These are phyloP conservation scores for Stenoptilia bipunctidactyla DNA, from an alignment of 2,888 invertebrate genomes.

Conservation along the genomic window DNA sequence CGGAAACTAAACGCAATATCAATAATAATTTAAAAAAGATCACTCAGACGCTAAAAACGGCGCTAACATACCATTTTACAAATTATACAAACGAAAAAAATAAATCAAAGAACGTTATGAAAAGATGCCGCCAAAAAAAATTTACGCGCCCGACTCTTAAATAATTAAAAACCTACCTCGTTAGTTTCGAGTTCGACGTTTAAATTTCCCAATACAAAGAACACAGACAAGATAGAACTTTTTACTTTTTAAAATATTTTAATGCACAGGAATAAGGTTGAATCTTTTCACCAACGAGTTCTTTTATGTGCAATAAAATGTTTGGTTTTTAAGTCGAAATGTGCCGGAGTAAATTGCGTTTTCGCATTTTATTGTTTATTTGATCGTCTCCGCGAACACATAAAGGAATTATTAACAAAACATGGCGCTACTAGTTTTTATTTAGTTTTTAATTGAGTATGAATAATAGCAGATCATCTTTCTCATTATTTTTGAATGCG, in stretches of 20 bases:
- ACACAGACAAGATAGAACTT: conserved; percentile 8
- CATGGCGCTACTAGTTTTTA: conserved; percentile 14
- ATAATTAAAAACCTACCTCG: conserved; percentile 64
- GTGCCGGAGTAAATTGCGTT: conserved; percentile 42
- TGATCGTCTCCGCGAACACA: conserved; percentile 29
- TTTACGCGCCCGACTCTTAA: conserved; percentile 53
- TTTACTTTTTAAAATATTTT: conserved; percentile 13
- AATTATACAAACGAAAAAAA: conserved; percentile 55
- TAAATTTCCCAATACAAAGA: conserved; percentile 22
- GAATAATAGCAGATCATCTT: too few relatives aligned
- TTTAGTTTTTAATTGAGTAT: conserved; percentile 1
- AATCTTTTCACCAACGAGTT: conserved; percentile 10
- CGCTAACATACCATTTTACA: conserved; percentile 66
- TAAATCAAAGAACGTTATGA: conserved; percentile 36
- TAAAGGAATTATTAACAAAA: conserved; percentile 9
- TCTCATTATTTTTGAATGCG: too few relatives aligned
- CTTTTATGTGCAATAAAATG: background rate
- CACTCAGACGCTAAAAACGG: conserved; percentile 32
- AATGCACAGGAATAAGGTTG: conserved; percentile 15
- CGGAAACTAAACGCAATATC: conserved; percentile 48
- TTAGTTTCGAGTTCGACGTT: conserved; percentile 45
- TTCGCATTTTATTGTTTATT: conserved; percentile 56
- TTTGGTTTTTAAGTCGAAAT: conserved; percentile 23
- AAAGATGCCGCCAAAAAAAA: conserved; percentile 53
- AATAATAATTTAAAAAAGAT: conserved; percentile 50